Evolutionary conservation across 2,113 vertebrate species (phyloP).

Genomic region (human (Homo sapiens)): GRCh38 chr4:55880001-55880500

Average conservation of each 20-base stretch:
- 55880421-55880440: constrained; percentile 25
- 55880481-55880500: constrained; percentile 63
- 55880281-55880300: constrained; percentile 20
- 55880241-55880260: neutral
- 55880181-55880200: neutral
- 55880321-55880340: neutral
- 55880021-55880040: neutral
- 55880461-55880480: constrained; percentile 62
- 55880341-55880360: neutral
- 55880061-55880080: neutral
- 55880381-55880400: constrained; percentile 15
- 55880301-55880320: neutral
- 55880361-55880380: constrained; percentile 11
- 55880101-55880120: neutral
- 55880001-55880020: neutral
- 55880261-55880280: constrained; percentile 8
- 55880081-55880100: neutral
- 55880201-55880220: constrained; percentile 9
- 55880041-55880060: neutral
- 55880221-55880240: neutral
- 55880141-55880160: neutral
- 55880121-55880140: neutral
- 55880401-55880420: neutral
- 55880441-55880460: constrained; percentile 58
- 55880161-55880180: neutral